phyloP scores from a whole-genome alignment of 2,797 vertebrate genomes.

The Manis pentadactyla region DNA sequence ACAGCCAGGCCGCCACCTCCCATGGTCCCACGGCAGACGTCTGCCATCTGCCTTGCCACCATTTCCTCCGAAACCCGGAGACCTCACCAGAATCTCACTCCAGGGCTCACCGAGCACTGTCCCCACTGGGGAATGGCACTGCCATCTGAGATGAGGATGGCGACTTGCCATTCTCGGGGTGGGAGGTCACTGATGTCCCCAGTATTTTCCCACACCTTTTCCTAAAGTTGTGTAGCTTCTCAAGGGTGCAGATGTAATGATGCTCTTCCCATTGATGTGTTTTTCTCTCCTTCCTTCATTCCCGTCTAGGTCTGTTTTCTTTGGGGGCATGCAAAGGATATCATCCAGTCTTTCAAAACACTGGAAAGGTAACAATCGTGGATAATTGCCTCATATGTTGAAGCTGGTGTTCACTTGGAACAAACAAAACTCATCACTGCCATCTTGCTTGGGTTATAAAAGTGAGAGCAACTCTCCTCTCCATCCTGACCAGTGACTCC shows the following conservation, averaged over 20 bases:
- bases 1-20: background rate
- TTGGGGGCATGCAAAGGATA: constrained; percentile 97
- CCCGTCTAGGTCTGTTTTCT: constrained; percentile 95
- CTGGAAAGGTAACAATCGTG: constrained; percentile 93
- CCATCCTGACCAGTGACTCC: too few species aligned
- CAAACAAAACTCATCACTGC: background rate
- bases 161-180: background rate
- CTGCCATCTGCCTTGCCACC: background rate
- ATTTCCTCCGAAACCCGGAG: background rate
- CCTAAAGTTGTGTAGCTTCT: background rate
- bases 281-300: constrained; percentile 70
- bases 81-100: accelerated
- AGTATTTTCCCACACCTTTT: accelerated
- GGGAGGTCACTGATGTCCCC: background rate
- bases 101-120: accelerated
- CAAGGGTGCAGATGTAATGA: background rate
- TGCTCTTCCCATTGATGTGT: background rate
- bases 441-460: background rate
- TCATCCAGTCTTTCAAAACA: constrained; percentile 97
- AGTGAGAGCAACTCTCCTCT: background rate
- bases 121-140: background rate
- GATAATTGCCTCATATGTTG: background rate
- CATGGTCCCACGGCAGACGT: background rate
- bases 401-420: background rate
- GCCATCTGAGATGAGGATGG: background rate